These are phyloP conservation scores for Pachymerium ferrugineum DNA, from an alignment of 2,888 invertebrate genomes.

Conservation along the genomic window DNA sequence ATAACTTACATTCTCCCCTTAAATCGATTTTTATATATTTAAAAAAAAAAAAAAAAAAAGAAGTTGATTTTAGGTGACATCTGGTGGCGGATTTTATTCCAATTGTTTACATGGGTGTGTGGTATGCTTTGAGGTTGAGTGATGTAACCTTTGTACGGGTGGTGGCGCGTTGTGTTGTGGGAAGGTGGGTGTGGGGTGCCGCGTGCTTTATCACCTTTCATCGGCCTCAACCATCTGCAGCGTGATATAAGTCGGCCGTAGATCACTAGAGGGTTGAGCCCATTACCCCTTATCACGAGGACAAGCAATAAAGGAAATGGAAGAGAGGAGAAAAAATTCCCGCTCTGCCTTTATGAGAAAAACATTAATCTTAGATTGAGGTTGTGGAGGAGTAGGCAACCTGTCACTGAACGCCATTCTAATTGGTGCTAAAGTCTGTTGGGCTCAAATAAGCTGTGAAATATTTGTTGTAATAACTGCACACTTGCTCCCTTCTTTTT, in stretches of 20 bases:
- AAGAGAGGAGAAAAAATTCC: conserved; percentile 17
- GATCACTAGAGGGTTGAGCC: conserved; percentile 20
- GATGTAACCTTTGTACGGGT: not conserved
- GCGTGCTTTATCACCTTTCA: conserved; percentile 30
- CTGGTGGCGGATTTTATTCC: too few species aligned
- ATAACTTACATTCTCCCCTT: too few species aligned
- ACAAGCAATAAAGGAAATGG: conserved; percentile 33
- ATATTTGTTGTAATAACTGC: not conserved
- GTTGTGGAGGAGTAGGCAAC: not conserved
- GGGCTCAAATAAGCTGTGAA: not conserved
- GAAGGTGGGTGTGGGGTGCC: not conserved
- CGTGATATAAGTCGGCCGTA: conserved; percentile 28
- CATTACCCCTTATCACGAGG: conserved; percentile 30
- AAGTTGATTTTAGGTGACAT: too few species aligned
- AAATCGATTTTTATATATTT: too few species aligned
- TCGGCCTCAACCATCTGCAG: conserved; percentile 30
- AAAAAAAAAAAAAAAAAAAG: too few species aligned
- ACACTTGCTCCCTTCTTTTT: not conserved
- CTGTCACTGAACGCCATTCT: not conserved
- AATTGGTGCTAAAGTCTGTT: conserved; percentile 2
- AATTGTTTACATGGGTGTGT: too few species aligned
- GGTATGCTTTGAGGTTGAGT: too few species aligned
- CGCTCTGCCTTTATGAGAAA: conserved; percentile 30
- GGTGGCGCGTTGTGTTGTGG: not conserved
- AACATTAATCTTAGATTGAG: conserved; percentile 30